phyloP scores from a whole-genome alignment of 2,797 vertebrate species.

The Rousettus madagascariensis region DNA sequence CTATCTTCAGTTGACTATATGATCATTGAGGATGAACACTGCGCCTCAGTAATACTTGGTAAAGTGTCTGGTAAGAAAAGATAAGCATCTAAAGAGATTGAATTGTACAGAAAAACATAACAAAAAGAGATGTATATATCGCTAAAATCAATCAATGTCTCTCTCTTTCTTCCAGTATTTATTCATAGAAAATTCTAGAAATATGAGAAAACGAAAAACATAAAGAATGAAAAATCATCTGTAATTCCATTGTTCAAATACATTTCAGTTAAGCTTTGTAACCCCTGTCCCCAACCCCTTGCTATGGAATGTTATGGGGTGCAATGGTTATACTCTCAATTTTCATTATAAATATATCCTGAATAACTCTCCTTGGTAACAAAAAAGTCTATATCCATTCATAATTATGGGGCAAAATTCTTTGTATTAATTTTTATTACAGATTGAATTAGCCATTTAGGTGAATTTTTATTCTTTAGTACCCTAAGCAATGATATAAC shows the following conservation, averaged over 20 bases:
- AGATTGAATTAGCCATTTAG: background rate
- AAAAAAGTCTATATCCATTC: background rate
- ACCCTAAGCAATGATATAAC: background rate
- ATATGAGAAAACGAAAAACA: background rate
- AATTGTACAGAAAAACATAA: background rate
- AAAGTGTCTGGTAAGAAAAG: background rate
- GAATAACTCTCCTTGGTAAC: background rate
- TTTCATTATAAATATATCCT: background rate
- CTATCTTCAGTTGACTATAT: background rate
- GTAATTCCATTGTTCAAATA: background rate
- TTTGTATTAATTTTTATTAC: background rate
- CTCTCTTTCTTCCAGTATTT: background rate
- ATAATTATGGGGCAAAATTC: background rate
- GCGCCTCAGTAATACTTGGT: background rate
- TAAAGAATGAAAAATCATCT: background rate
- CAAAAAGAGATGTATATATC: background rate
- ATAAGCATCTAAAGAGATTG: background rate
- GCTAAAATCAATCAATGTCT: background rate
- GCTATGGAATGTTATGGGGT: background rate
- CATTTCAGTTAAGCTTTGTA: background rate
- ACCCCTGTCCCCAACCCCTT: background rate
- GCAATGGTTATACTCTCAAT: background rate
- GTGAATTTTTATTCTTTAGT: background rate
- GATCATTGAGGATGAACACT: background rate
- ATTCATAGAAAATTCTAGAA: background rate